Base-by-base conservation (phyloP, 2,888 invertebrate species). In the Cataglyphis altisquamis region DNA sequence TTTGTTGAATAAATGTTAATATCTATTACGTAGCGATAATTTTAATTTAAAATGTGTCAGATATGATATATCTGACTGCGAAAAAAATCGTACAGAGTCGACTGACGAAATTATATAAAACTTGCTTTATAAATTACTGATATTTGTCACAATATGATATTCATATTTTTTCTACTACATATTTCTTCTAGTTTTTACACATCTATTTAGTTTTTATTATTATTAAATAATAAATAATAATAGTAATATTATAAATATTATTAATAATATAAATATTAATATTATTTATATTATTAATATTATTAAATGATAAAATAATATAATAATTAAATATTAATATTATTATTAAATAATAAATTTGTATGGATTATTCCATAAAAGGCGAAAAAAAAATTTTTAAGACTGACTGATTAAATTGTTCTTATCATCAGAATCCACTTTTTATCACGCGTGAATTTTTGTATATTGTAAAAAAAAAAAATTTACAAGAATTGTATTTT, bases 121-220 rank as follows among this genome's bases (percentile, higher is more conserved):
- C n/a, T 39, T n/a, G 9, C 52, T 29, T 9, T 25, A 39, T 52
- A 67, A 67, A 77, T 77, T 66, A 63, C 5, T 32, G 15, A 3
- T 9, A 75, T 75, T 6, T 36, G n/a, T 25, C 25, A 39, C 32
- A 12, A 48, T 63, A 15, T 3, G 21, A 12, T 64, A 63, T 48
- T 48, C 3, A 25, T 0, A 9, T 15, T 32, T 75, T 64, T 32
- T 48, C 18, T 36, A 18, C 1, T 6, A 75, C 10, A 32, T 18
- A n/a, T 64, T 25, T 52, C n/a, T 18, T 12, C 15, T 67, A 12
- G 12, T 67, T 77, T 55, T 55, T 6, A 15, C 36, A 21, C 15
- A 45, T 32, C 21, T 25, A n/a, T n/a, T 77, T 9, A 67, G 55
- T 68, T 57, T 21, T 67, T 1, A 66, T 75, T 77, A 15, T 36